phyloP scores from a whole-genome alignment of 2,888 invertebrate genomes.

The Ochropacha duplaris region DNA sequence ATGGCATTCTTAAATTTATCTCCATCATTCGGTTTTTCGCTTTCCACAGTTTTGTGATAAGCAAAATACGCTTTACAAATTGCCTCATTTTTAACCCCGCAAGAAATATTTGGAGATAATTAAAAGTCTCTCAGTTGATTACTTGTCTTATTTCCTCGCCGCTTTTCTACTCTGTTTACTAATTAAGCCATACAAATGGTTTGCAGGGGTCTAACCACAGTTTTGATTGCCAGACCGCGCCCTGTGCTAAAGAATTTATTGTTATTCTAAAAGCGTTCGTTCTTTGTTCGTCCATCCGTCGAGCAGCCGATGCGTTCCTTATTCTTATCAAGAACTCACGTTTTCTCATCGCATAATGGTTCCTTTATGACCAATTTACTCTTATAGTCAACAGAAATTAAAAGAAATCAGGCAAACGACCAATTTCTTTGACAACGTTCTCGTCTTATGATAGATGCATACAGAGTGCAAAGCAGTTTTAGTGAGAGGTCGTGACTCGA shows the following conservation, averaged over 20 bases:
- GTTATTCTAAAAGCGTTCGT: slow-evolving; percentile 58
- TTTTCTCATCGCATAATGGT: slow-evolving; percentile 42
- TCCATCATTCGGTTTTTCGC: slow-evolving; percentile 31
- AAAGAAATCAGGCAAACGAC: slow-evolving; percentile 39
- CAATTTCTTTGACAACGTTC: slow-evolving; percentile 24
- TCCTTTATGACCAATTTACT: slow-evolving; percentile 57
- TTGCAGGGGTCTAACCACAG: slow-evolving; percentile 49
- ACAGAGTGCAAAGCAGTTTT: background rate
- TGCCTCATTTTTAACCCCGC: slow-evolving; percentile 39
- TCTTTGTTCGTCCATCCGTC: slow-evolving; percentile 63
- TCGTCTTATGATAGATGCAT: background rate
- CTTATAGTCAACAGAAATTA: slow-evolving; percentile 42
- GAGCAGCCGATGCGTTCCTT: slow-evolving; percentile 53
- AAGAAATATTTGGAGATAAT: slow-evolving; percentile 43
- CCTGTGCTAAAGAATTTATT: slow-evolving; percentile 45
- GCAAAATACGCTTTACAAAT: slow-evolving; percentile 44
- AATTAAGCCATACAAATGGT: slow-evolving; percentile 70
- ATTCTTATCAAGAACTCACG: slow-evolving; percentile 51
- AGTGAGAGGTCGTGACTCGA: slow-evolving; percentile 32
- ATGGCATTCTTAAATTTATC: slow-evolving; percentile 53
- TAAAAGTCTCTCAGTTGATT: slow-evolving; percentile 40
- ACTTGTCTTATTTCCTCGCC: slow-evolving; percentile 31
- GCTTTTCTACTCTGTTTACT: slow-evolving; percentile 42
- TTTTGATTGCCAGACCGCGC: slow-evolving; percentile 63
- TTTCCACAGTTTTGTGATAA: slow-evolving; percentile 35